These are phyloP conservation scores for Drosophila bocqueti DNA, from an alignment of 1,140 invertebrate genomes.

Conservation along the genomic window DNA sequence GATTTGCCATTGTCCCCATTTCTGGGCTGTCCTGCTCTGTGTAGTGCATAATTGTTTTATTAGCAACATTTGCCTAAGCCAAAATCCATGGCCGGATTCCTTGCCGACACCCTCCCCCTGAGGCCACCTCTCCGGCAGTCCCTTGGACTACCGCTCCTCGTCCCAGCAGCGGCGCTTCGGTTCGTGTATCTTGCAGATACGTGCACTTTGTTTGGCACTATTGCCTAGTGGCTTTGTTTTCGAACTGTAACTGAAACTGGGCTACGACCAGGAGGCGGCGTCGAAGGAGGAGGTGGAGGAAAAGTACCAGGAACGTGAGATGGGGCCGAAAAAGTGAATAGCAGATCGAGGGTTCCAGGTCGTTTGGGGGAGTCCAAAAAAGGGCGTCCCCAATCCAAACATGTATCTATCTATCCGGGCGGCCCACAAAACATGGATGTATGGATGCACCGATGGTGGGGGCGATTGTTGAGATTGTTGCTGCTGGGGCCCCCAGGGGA, in stretches of 20 bases:
- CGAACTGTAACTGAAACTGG: constrained; percentile 53
- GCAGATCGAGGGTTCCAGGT: constrained; percentile 50
- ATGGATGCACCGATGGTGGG: constrained; percentile 19
- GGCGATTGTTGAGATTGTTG: constrained; percentile 27
- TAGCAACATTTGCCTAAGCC: constrained; percentile 75
- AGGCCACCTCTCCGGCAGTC: neutral
- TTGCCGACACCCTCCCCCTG: constrained; percentile 40
- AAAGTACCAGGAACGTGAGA: constrained; percentile 39
- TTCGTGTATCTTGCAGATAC: constrained; percentile 75
- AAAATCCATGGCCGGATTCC: constrained; percentile 63
- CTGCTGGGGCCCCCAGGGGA: constrained; percentile 20
- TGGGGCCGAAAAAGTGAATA: constrained; percentile 41
- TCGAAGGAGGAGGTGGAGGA: neutral
- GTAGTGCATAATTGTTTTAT: constrained; percentile 81
- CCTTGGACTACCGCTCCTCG: constrained; percentile 2
- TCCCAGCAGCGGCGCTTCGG: constrained; percentile 12
- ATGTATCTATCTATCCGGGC: constrained; percentile 35
- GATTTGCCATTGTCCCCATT: constrained; percentile 36
- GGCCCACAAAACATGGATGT: constrained; percentile 22
- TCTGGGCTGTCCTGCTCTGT: constrained; percentile 40
- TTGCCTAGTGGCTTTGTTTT: constrained; percentile 65
- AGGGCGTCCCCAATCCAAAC: constrained; percentile 51
- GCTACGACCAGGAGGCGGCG: constrained; percentile 20
- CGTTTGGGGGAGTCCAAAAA: constrained; percentile 52
- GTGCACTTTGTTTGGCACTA: constrained; percentile 58